phyloP scores from a whole-genome alignment of 2,888 invertebrate genomes.

The Conchocele bisecta region DNA sequence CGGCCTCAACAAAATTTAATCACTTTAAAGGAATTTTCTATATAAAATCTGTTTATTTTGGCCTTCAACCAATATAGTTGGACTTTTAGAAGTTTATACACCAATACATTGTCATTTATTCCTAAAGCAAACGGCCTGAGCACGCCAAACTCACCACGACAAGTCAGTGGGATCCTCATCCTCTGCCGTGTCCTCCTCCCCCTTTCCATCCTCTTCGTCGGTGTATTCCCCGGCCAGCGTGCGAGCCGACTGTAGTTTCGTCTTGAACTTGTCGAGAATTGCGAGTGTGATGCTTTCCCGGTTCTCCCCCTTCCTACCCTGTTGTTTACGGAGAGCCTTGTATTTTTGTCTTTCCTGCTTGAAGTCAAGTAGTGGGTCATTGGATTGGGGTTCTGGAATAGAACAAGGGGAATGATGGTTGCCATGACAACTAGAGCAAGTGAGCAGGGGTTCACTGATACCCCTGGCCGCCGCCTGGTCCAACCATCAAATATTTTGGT shows the following conservation, averaged over 20 bases:
- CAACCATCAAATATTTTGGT: no score
- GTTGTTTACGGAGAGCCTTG: conserved; percentile 70
- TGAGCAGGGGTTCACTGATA: no score
- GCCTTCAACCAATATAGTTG: no score
- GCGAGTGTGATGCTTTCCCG: conserved; percentile 87
- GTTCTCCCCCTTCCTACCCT: conserved; percentile 69
- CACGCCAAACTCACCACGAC: conserved; percentile 80
- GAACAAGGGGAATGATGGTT: no score
- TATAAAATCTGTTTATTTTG: no score
- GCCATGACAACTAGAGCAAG: no score
- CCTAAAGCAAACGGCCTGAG: no score
- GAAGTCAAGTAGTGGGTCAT: conserved; percentile 71
- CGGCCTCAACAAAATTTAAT: no score
- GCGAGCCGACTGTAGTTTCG: conserved; percentile 89
- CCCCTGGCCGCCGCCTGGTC: no score
- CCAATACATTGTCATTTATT: no score
- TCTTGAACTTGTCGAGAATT: conserved; percentile 92
- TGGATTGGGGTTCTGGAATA: conserved; percentile 45
- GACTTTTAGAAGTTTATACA: no score
- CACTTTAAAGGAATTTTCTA: no score
- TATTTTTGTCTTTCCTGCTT: conserved; percentile 77
- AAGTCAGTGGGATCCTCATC: conserved; percentile 80
- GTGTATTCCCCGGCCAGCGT: conserved; percentile 82
- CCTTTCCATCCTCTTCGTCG: conserved; percentile 82
- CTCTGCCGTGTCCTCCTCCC: conserved; percentile 82